Evolutionary conservation across 2,797 vertebrate genomes (phyloP), one percentile per base, ranked within the genome.

Genomic region (Pampus argenteus): DNA sequence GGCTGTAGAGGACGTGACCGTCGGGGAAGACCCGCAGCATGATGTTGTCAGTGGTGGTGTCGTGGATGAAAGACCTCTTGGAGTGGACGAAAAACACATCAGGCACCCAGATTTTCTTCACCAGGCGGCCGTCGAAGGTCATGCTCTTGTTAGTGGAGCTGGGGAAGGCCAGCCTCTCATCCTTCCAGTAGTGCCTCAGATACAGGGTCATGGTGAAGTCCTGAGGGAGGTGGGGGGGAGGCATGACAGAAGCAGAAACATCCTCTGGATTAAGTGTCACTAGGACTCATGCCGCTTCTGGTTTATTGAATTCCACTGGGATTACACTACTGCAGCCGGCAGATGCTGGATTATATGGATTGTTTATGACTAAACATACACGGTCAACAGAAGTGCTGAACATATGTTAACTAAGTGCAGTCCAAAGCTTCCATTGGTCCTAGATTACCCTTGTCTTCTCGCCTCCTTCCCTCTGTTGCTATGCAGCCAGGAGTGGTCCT

Each of bases 151-250:
- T 98, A 68, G 91, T 97, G 86, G 91, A 81, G 79, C 97, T 99
- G 18, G 94, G 92, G 76, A 98, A 99, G 0, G 96, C 95, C 72
- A 99, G 89, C 0, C 97, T 93, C 68, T 98, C 96, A 0, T 98
- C 97, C 86, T 95, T 97, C 97, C 97, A 99, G 83, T 99, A 99
- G 76, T 99, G 97, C 66, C 97, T 92, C 78, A 99, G 90, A 81
- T 98, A 99, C 42, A 99, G 85, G 9, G 97, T 99, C 97, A 99
- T 97, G 13, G 97, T 99, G 92, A 98, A 98, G 87, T 98, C 97
- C 97, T 98, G 75, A n/a, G 18, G 62, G 22, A 9, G 45, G 0
- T 10, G 57, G 1, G 40, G 11, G 22, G 34, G 23, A 7, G n/a
- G 25, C 13, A 9, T 1, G 28, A 34, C 29, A 64, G 22, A 64